Evolutionary conservation across 2,797 vertebrate species (phyloP), one percentile per base, ranked within the genome.

Genomic region (Cetoscarus ocellatus): DNA sequence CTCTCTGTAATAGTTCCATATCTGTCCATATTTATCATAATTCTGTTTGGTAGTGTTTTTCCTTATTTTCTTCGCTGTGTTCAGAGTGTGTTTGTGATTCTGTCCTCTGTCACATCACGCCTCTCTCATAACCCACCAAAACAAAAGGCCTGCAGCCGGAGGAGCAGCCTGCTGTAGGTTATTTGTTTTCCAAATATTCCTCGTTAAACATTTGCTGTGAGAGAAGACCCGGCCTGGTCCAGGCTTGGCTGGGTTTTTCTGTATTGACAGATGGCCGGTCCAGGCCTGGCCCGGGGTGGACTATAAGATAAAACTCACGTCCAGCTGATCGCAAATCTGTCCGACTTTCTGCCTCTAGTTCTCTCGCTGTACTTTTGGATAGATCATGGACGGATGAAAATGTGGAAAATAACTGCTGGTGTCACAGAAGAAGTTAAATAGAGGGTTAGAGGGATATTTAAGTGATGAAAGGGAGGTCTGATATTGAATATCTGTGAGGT

Each of bases 301-400:
- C 83, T 59, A 49, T 61, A 57, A 67, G 58, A 82, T 76, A 80
- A 84, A 84, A 74, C 67, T 53, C 70, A 73, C 15, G 62, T 77
- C 81, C 79, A 87, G 83, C 87, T 89, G 87, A 87, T 59, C 58
- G 55, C 60, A 83, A 80, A 73, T 82, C 81, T 87, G 83, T 77
- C 27, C 62, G 66, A 65, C 40, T 48, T 75, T 45, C 67, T 66
- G 52, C 50, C 0, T 35, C n/a, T 72, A 40, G 34, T 71, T 48
- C 35, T 60, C 38, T 17, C n/a, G 58, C 44, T 49, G 19, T 27
- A 63, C 54, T 36, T 35, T n/a, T 17, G 44, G n/a, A 42, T 27
- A 13, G 15, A 45, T 9, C 8, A 18, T 34, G 55, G 27, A 56
- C 2, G 3, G 27, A 61, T 3, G 14, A 7, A 34, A 38, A 1